phyloP scores from a whole-genome alignment of 2,888 invertebrate genomes.

The Cylindroiulus punctatus region DNA sequence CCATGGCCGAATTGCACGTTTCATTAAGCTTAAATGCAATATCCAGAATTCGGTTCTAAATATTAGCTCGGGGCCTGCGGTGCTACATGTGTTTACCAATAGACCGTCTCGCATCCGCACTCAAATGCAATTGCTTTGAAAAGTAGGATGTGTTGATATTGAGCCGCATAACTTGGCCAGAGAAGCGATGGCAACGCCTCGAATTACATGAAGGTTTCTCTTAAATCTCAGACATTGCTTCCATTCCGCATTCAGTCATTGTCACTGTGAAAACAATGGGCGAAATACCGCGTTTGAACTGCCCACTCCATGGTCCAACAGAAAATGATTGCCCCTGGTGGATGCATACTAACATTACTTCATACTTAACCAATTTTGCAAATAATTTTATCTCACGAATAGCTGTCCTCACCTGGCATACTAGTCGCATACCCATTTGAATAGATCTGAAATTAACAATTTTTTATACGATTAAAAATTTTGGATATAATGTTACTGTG shows the following conservation, averaged over 20 bases:
- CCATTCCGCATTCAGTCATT: not conserved
- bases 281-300: too few relatives aligned
- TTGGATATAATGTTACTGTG: too few relatives aligned
- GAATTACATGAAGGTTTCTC: constrained; percentile 18
- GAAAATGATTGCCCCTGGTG: not conserved
- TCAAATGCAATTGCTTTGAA: not conserved
- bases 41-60: not conserved
- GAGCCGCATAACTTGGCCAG: not conserved
- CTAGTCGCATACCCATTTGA: too few relatives aligned
- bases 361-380: not conserved
- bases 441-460: too few relatives aligned
- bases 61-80: not conserved
- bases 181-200: not conserved
- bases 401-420: too few relatives aligned
- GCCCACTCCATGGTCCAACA: too few relatives aligned
- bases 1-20: not conserved
- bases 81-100: not conserved
- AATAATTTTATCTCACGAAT: too few relatives aligned
- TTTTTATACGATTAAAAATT: too few relatives aligned
- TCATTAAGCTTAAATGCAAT: not conserved
- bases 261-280: too few relatives aligned
- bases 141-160: not conserved
- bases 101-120: not conserved
- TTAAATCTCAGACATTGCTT: not conserved
- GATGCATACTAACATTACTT: not conserved